A percentile compares a stretch with the other conserved stretches of the same genome.
Evolutionary conservation across 2,888 invertebrate species (phyloP).

Genomic region (Aphodius sticticus): DNA sequence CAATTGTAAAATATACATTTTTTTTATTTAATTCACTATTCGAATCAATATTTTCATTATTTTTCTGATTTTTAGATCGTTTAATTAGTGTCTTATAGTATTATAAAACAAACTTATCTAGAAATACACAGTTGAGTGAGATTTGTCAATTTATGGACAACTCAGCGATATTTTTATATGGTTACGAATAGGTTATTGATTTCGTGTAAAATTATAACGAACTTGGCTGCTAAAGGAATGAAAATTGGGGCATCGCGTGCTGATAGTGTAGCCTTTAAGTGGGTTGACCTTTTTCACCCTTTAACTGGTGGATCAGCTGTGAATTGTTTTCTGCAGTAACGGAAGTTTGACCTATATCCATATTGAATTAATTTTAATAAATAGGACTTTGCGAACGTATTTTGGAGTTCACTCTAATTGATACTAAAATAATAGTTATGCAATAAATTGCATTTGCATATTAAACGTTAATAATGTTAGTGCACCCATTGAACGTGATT

Average conservation of each 20-base stretch:
- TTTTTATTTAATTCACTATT: too few relatives aligned
- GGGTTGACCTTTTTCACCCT: background rate
- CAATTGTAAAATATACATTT: too few relatives aligned
- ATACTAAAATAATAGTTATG: too few relatives aligned
- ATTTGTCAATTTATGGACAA: background rate
- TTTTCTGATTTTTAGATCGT: too few relatives aligned
- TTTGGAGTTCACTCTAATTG: too few relatives aligned
- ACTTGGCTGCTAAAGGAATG: background rate
- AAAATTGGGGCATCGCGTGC: background rate
- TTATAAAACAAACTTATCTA: too few relatives aligned
- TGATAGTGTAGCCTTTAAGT: background rate
- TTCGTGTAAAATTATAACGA: background rate
- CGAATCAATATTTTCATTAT: too few relatives aligned
- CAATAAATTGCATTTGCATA: too few relatives aligned
- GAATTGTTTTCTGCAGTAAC: background rate
- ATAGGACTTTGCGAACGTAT: background rate
- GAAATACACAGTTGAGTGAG: too few relatives aligned
- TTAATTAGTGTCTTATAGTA: too few relatives aligned
- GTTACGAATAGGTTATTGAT: background rate
- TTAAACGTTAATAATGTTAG: too few relatives aligned
- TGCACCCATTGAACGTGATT: too few relatives aligned
- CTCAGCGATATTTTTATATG: background rate
- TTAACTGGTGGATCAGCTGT: background rate
- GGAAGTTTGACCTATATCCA: background rate
- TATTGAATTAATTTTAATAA: background rate